phyloP scores from a whole-genome alignment of 2,888 invertebrate species.

The Xiphydria camelus region DNA sequence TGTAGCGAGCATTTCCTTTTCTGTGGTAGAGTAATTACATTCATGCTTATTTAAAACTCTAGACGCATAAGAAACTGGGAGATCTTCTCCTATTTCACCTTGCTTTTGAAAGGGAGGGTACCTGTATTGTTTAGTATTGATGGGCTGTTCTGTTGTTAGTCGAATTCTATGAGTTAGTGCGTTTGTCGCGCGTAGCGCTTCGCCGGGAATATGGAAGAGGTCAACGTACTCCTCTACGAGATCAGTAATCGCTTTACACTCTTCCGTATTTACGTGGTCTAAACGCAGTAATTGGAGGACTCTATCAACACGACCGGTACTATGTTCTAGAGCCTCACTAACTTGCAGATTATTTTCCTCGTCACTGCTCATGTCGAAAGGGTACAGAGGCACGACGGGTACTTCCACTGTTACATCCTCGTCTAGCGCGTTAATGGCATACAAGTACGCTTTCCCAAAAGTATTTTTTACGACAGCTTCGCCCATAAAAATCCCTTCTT shows the following conservation, averaged over 20 bases:
- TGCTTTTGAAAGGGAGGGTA: neutral
- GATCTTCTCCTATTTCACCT: constrained; percentile 35
- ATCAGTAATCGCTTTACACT: constrained; percentile 2
- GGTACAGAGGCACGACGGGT: constrained; percentile 13
- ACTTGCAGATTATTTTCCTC: neutral
- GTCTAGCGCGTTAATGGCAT: constrained; percentile 8
- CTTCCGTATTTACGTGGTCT: constrained; percentile 8
- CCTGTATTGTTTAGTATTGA: constrained; percentile 4
- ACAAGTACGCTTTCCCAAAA: constrained; percentile 9
- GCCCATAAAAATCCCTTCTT: constrained; percentile 6
- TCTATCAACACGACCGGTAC: too few species aligned
- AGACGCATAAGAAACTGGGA: constrained; percentile 39
- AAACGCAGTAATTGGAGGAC: constrained; percentile 1
- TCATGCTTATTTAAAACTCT: constrained; percentile 35
- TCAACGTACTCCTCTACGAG: constrained; percentile 6
- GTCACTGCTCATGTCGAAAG: constrained; percentile 16
- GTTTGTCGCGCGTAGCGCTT: constrained; percentile 2
- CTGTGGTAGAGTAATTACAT: constrained; percentile 33
- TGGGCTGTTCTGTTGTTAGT: neutral
- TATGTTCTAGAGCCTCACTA: too few species aligned
- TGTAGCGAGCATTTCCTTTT: constrained; percentile 41
- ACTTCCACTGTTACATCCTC: constrained; percentile 6
- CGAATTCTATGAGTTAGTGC: neutral
- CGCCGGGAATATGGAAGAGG: constrained; percentile 6
- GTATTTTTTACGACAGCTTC: constrained; percentile 3